Evolutionary conservation across 1,140 invertebrate species (phyloP), one percentile per base, ranked within the genome.

Genomic region (Drosophila nigrodunni): DNA sequence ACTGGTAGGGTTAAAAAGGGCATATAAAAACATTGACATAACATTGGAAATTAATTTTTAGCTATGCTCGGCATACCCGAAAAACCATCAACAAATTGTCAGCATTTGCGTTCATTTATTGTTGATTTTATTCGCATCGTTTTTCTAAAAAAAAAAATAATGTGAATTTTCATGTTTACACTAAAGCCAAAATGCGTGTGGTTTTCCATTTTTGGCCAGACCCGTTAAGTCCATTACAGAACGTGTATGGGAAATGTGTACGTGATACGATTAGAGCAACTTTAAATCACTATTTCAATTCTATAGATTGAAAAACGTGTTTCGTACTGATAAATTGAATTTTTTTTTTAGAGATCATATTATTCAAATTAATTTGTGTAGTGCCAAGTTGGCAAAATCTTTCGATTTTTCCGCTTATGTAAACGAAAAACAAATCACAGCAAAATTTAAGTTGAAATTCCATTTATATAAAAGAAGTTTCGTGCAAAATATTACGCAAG

Each of bases 71-170:
- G 46, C 41, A 64, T 43, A 66, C 59, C 67, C 67, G 70, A 66
- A 86, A 83, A 81, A 66, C 70, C 78, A 76, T 86, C 82, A 86
- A 86, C 82, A 86, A 86, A 86, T 81, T 86, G 82, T 86, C 82
- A 78, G 69, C 69, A 54, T 68, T 81, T 69, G 66, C 74, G 74
- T 85, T 78, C 74, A 78, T 85, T 86, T 81, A 64, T 64, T 78
- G 67, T 74, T 78, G 78, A 81, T 81, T 75, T 72, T 80, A 78
- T 81, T 86, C 86, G 41, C 59, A 49, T 10, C 25, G 58, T 78
- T 81, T 77, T 74, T n/a, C 35, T 7, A 13, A 57, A 58, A 55
- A 13, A 57, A 58, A 55, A 57, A 25, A 47, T 39, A 50, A 55
- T 67, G 43, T 52, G 60, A 60, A 77, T 69, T 52, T 61, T 66